Percentiles rank a stretch among this genome's conserved stretches.
phyloP scores from a whole-genome alignment of 2,888 invertebrate species.

The Scaptomyza parva region DNA sequence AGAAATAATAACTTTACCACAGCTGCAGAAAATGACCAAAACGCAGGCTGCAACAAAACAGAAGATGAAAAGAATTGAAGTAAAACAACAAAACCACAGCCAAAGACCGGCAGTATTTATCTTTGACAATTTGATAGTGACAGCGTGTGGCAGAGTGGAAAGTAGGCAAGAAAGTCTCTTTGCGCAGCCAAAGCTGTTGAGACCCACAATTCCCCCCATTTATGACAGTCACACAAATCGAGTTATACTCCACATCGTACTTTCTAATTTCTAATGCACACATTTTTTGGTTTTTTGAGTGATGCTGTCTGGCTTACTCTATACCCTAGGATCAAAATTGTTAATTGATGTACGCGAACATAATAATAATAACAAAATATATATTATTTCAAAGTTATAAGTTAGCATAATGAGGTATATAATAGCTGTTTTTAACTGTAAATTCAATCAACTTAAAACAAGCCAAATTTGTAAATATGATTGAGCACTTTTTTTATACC shows the following conservation, averaged over 20 bases:
- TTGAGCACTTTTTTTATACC: not conserved
- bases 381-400: not conserved
- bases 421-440: not conserved
- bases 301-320: slow-evolving; percentile 33
- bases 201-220: slow-evolving; percentile 82
- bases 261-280: slow-evolving; percentile 79
- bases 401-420: not conserved
- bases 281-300: slow-evolving; percentile 24
- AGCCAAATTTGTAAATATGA: slow-evolving; percentile 2
- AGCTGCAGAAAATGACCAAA: slow-evolving; percentile 65
- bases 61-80: not conserved
- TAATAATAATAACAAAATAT: not conserved
- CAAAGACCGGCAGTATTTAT: slow-evolving; percentile 43
- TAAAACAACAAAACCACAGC: slow-evolving; percentile 19
- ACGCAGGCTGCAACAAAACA: not conserved
- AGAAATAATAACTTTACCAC: no score
- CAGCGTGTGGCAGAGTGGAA: slow-evolving; percentile 59
- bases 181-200: slow-evolving; percentile 51
- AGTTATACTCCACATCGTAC: slow-evolving; percentile 81
- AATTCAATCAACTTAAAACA: not conserved
- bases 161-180: slow-evolving; percentile 70
- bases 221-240: slow-evolving; percentile 81
- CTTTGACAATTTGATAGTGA: slow-evolving; percentile 37
- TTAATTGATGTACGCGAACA: not conserved
- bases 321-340: slow-evolving; percentile 51